Conservation (phyloP, 2,113 vertebrate species). For the Tenebrosternarchus preto region DNA sequence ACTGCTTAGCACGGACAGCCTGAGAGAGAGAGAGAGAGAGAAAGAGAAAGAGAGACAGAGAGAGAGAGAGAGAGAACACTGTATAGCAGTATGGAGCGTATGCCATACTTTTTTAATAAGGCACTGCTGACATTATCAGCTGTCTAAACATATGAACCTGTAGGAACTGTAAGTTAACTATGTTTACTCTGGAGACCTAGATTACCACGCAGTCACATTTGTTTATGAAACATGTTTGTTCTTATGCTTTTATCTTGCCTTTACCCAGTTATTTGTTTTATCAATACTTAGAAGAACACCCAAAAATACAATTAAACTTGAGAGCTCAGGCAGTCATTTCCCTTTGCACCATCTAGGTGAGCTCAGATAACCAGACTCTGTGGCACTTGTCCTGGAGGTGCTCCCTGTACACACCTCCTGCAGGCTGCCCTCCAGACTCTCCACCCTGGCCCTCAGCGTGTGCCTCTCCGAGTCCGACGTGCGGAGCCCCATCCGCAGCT, state of each 20-base stretch:
- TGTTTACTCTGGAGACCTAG: too few relatives aligned
- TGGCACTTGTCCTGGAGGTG: too few relatives aligned
- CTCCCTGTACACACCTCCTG: slow-evolving; percentile 67
- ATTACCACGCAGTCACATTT: too few relatives aligned
- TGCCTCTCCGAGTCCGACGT: slow-evolving; percentile 67
- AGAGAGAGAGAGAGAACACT: not conserved
- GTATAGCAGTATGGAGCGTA: too few relatives aligned
- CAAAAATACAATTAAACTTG: too few relatives aligned
- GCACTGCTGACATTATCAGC: not conserved
- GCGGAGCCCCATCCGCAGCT: slow-evolving; percentile 67
- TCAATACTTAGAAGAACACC: too few relatives aligned
- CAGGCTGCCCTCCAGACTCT: slow-evolving; percentile 70
- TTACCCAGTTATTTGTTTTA: too few relatives aligned
- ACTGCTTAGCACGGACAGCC: slow-evolving; percentile 68
- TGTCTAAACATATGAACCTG: not conserved
- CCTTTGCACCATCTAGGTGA: not conserved
- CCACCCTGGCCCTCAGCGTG: slow-evolving; percentile 72
- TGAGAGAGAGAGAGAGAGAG: slow-evolving; percentile 3
- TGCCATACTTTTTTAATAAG: not conserved
- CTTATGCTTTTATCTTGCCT: too few relatives aligned
- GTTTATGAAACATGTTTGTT: too few relatives aligned
- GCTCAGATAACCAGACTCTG: not conserved
- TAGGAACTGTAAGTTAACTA: too few relatives aligned
- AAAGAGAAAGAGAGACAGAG: not conserved
- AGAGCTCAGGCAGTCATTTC: too few relatives aligned